Base-by-base conservation (phyloP, 1,140 invertebrate species). In the Ectropis grisescens region DNA sequence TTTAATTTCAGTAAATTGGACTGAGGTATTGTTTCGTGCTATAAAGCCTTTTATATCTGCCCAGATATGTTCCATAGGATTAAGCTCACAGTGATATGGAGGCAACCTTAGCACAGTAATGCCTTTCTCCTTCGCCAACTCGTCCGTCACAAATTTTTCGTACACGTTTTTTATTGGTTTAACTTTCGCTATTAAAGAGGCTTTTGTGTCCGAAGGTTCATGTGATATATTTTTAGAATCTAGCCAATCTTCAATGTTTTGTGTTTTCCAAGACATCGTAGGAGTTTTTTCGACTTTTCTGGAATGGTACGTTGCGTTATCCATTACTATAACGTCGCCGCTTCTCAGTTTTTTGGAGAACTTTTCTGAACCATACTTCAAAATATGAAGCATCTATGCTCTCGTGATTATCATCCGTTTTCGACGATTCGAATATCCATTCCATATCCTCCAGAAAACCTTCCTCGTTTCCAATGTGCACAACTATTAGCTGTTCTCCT, bases 41-140 rank as follows among this genome's bases (percentile, higher is more conserved):
- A 64, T 57, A 29, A 49, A 46, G n/a, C 43, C 37, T 50, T 79
- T 78, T 5, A 72, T 37, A 2, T 59, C 29, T 6, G 50, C 48
- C 68, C 66, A 70, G 12, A 70, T 40, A 2, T 60, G 19, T 41
- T 80, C 69, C 7, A 75, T 76, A 1, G 70, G 62, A 41, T 78
- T 79, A 0, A 69, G 34, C 28, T 78, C 55, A 27, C 42, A 52
- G 38, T 81, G 67, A 41, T 75, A 71, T 6, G 61, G 68, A 16
- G 72, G 69, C 23, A 60, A 36, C 29, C 57, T 19, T 13, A 64
- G 29, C 32, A 50, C 37, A 11, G 16, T 45, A 40, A 51, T 33
- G 13, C 46, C 49, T 8, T 45, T 22, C 16, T 2, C 19, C 16
- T 37, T 34, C 11, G 45, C 27, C 11, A 56, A 29, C 12, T 46